Percentiles rank a stretch among this genome's conserved stretches.
These are phyloP conservation scores for Andrena trimmerana DNA, from an alignment of 2,888 invertebrate species.

Conservation along the genomic window DNA sequence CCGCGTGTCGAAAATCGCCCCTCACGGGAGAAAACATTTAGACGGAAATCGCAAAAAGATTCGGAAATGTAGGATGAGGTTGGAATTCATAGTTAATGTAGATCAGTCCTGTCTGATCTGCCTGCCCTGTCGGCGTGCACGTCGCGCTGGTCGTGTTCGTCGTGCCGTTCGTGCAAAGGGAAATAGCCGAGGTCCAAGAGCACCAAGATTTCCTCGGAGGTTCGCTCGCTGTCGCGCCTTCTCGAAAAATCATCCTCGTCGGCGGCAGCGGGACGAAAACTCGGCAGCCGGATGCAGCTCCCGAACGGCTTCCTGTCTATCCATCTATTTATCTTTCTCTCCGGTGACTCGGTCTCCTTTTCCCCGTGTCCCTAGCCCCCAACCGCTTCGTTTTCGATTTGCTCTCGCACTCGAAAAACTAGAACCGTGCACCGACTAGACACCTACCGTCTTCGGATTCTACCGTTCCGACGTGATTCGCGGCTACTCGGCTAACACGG, in stretches of 20 bases:
- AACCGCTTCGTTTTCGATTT: conserved; percentile 3
- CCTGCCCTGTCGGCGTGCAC: conserved; percentile 45
- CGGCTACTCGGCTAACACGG: neutral
- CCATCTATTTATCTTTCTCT: conserved; percentile 50
- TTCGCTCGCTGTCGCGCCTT: conserved; percentile 58
- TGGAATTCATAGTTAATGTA: conserved; percentile 71
- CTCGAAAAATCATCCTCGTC: conserved; percentile 57
- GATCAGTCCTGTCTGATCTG: conserved; percentile 62
- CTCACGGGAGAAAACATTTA: neutral
- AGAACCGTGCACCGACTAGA: neutral
- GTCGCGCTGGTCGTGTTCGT: no score
- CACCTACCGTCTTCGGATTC: neutral
- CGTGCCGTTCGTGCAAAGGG: conserved; percentile 47
- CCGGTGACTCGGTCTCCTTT: neutral
- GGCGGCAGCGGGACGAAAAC: conserved; percentile 37
- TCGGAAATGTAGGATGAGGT: conserved; percentile 23
- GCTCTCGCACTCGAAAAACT: conserved; percentile 40
- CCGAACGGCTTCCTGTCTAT: conserved; percentile 46
- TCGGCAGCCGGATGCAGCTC: conserved; percentile 30
- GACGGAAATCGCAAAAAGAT: conserved; percentile 23
- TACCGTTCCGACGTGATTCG: neutral
- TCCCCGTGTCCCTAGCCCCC: neutral
- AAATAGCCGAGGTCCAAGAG: conserved; percentile 66
- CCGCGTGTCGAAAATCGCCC: conserved; percentile 38
- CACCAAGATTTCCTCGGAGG: conserved; percentile 79